Conservation (phyloP, 2,797 vertebrate species). For the Sus cebifrons region DNA sequence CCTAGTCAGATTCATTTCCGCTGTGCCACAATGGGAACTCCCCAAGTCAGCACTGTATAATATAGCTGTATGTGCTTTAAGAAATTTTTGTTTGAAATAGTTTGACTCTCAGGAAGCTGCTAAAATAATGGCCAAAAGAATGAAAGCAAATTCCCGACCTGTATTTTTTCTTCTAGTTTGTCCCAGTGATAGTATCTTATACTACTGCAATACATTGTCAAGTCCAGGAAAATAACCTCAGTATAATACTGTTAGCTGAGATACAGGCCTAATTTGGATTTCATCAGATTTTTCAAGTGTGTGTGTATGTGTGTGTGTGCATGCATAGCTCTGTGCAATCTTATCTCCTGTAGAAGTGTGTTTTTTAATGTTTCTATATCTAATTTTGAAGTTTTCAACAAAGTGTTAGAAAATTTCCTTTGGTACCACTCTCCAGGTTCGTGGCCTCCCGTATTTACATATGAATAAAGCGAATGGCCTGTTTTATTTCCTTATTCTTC, state of each 20-base stretch:
- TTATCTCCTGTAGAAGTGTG: conserved; percentile 10
- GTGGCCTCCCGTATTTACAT: neutral
- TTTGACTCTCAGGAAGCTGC: conserved; percentile 17
- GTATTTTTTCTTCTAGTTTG: neutral
- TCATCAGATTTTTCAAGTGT: neutral
- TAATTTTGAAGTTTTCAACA: conserved; percentile 53
- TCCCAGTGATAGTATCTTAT: neutral
- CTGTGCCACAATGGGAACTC: neutral
- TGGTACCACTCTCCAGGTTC: conserved; percentile 8
- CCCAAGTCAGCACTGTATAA: neutral
- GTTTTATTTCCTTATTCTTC: conserved; percentile 2
- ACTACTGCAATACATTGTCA: neutral
- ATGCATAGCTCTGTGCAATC: neutral
- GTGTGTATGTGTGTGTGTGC: neutral
- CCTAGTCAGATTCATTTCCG: no score
- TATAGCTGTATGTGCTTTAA: neutral
- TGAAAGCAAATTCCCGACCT: neutral
- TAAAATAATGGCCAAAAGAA: conserved; percentile 2
- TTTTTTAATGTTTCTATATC: conserved; percentile 6
- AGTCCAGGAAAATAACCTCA: neutral
- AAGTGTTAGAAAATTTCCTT: conserved; percentile 6
- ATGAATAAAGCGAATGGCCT: conserved; percentile 15
- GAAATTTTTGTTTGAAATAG: conserved; percentile 43
- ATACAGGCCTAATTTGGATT: neutral
- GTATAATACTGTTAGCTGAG: neutral